These are phyloP conservation scores for Aspidoscelis tigris DNA, from an alignment of 2,113 vertebrate species.

Conservation along the genomic window DNA sequence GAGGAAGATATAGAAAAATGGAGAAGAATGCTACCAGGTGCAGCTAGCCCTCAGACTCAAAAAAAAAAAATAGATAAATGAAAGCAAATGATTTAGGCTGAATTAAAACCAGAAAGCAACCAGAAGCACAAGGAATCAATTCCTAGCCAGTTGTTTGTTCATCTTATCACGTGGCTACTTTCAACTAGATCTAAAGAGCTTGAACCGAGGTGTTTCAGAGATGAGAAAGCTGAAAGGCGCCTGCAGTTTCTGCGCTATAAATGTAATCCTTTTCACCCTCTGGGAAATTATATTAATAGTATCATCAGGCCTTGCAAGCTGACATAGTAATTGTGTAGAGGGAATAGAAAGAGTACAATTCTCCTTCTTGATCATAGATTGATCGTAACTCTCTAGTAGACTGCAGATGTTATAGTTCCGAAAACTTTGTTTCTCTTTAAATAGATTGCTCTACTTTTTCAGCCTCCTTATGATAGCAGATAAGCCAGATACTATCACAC, in stretches of 20 bases:
- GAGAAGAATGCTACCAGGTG: no score
- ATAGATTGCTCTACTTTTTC: neutral
- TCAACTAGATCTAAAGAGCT: neutral
- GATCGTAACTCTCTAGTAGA: slow-evolving; percentile 27
- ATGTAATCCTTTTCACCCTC: neutral
- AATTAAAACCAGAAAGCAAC: no score
- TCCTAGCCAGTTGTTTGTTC: neutral
- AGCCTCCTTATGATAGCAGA: slow-evolving; percentile 1
- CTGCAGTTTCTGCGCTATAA: neutral
- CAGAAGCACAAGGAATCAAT: neutral
- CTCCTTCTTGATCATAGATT: slow-evolving; percentile 23
- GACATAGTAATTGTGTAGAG: neutral
- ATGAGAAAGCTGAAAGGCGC: neutral
- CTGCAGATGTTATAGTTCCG: neutral
- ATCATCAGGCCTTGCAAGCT: neutral
- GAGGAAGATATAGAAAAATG: no score
- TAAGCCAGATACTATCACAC: neutral
- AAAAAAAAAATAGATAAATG: no score
- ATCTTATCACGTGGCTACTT: neutral
- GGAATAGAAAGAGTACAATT: neutral
- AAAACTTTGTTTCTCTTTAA: slow-evolving; percentile 11
- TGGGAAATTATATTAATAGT: neutral
- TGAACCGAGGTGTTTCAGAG: neutral
- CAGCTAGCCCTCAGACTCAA: no score
- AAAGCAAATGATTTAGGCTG: no score